Evolutionary conservation across 2,888 invertebrate genomes (phyloP).

Genomic region (Alentia gelatinosa): DNA sequence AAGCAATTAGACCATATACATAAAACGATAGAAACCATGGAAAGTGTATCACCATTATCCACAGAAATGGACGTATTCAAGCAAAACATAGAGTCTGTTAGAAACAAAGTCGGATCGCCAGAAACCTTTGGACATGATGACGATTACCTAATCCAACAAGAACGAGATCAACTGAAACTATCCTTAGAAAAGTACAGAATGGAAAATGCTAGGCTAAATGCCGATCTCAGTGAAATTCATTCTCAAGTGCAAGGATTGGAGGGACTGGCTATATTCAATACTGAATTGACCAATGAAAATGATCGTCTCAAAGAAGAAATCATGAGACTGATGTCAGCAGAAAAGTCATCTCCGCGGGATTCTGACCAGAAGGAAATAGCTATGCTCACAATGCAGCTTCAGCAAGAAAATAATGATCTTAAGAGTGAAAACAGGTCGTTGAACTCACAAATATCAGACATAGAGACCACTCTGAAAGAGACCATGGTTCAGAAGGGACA

Average conservation of each 20-base stretch:
- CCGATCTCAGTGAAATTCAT: background rate
- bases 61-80: background rate
- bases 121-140: background rate
- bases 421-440: slow-evolving; percentile 38
- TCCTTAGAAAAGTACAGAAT: background rate
- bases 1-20: background rate
- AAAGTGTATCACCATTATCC: background rate
- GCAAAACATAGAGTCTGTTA: background rate
- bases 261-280: background rate
- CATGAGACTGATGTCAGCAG: background rate
- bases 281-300: slow-evolving; percentile 7
- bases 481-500: background rate
- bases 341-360: background rate
- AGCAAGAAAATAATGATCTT: slow-evolving; percentile 39
- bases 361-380: background rate
- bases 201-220: background rate
- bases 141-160: background rate
- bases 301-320: slow-evolving; percentile 24
- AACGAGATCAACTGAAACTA: background rate
- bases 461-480: background rate
- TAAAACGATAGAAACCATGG: background rate
- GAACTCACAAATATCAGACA: slow-evolving; percentile 6
- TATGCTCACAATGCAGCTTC: slow-evolving; percentile 29
- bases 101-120: background rate
- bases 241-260: background rate